Evolutionary conservation across 2,113 vertebrate species (phyloP).

Genomic region (Oryctolagus cuniculus): mOryCun1.1 NC_091436.1:59624001-59624500

Average conservation of each 20-base stretch:
- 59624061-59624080: constrained; percentile 51
- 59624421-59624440: constrained; percentile 18
- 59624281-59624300: constrained; percentile 27
- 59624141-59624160: not conserved
- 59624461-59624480: not conserved
- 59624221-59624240: fast-evolving
- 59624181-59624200: not conserved
- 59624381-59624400: constrained; percentile 57
- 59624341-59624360: constrained; percentile 26
- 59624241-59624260: not conserved
- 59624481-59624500: not conserved
- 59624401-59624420: constrained; percentile 30
- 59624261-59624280: not conserved
- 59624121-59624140: not conserved
- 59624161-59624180: not conserved
- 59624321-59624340: not conserved
- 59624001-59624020: constrained; percentile 29
- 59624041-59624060: constrained; percentile 57
- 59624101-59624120: constrained; percentile 6
- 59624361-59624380: constrained; percentile 75
- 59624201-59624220: fast-evolving
- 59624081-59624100: not conserved
- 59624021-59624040: constrained; percentile 38
- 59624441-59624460: constrained; percentile 31
- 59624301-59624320: not conserved